Conservation (phyloP, 2,888 invertebrate genomes). For the Lymantria dispar region DNA sequence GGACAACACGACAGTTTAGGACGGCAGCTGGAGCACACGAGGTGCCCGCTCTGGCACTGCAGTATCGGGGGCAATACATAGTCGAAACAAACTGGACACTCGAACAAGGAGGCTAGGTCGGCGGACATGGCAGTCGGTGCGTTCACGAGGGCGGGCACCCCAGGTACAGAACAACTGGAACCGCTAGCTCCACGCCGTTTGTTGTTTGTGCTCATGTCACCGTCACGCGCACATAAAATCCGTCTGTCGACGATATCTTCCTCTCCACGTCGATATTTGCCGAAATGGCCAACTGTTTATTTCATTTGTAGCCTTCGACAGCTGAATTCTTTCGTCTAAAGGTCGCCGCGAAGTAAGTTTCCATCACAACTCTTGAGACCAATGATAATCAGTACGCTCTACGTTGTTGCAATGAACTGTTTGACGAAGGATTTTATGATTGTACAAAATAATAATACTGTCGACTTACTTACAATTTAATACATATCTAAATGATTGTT, state of each 20-base stretch:
- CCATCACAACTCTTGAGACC: slow-evolving; percentile 69
- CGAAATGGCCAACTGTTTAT: slow-evolving; percentile 31
- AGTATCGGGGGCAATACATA: slow-evolving; percentile 99
- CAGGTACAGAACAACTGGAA: slow-evolving; percentile 79
- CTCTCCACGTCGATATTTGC: slow-evolving; percentile 39
- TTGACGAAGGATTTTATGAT: slow-evolving; percentile 36
- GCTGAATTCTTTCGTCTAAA: slow-evolving; percentile 68
- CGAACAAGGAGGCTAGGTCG: slow-evolving; percentile 95
- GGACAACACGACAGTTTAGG: slow-evolving; percentile 99
- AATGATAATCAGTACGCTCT: slow-evolving; percentile 49
- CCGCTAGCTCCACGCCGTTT: slow-evolving; percentile 80
- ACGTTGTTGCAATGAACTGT: slow-evolving; percentile 43
- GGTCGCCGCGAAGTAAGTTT: slow-evolving; percentile 59
- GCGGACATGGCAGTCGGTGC: slow-evolving; percentile 88
- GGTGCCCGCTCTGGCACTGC: slow-evolving; percentile 99
- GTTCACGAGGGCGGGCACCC: slow-evolving; percentile 79
- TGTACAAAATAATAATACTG: slow-evolving; percentile 24
- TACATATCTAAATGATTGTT: slow-evolving; percentile 27
- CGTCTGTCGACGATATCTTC: slow-evolving; percentile 61
- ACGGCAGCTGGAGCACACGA: slow-evolving; percentile 98
- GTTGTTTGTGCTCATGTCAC: slow-evolving; percentile 82
- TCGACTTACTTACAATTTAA: slow-evolving; percentile 25
- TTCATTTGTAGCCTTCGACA: slow-evolving; percentile 75
- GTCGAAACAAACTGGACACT: slow-evolving; percentile 99
- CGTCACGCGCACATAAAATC: slow-evolving; percentile 71